These are phyloP conservation scores for Sardina pilchardus DNA, from an alignment of 2,113 vertebrate species.

Conservation along the genomic window DNA sequence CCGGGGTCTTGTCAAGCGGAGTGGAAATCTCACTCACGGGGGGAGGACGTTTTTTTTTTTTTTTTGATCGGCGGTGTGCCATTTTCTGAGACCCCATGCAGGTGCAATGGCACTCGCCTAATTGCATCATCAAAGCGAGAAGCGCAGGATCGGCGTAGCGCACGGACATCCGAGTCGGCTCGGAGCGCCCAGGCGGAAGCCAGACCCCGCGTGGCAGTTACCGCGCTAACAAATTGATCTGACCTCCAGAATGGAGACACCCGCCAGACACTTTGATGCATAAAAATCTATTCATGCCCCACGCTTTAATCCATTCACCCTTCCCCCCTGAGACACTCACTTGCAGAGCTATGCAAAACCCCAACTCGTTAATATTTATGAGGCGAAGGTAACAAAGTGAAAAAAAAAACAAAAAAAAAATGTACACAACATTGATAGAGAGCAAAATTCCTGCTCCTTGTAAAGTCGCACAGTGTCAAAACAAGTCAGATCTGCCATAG, in stretches of 20 bases:
- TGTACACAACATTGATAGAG: slow-evolving; percentile 40
- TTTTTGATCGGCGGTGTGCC: background rate
- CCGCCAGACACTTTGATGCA: slow-evolving; percentile 46
- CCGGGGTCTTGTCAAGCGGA: background rate
- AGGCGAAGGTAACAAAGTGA: slow-evolving; percentile 1
- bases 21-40: background rate
- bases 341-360: slow-evolving; percentile 18
- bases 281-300: slow-evolving; percentile 46
- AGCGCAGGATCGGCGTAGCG: background rate
- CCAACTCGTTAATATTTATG: slow-evolving; percentile 50
- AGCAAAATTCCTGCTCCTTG: slow-evolving; percentile 20
- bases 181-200: background rate
- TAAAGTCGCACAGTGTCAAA: slow-evolving; percentile 35
- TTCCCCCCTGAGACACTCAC: slow-evolving; percentile 31
- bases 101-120: slow-evolving; percentile 17
- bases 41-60: background rate
- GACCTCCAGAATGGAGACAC: slow-evolving; percentile 48
- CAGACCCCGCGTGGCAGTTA: slow-evolving; percentile 28
- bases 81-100: background rate
- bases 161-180: background rate
- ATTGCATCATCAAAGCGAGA: slow-evolving; percentile 34
- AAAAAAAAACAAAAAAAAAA: slow-evolving; percentile 33
- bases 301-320: slow-evolving; percentile 47
- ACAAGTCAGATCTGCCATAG: slow-evolving; percentile 41
- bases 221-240: slow-evolving; percentile 50